A percentile compares a stretch with the other conserved stretches of the same genome.
These are phyloP conservation scores for Camarhynchus parvulus DNA, from an alignment of 2,113 vertebrate species.

Conservation along the genomic window DNA sequence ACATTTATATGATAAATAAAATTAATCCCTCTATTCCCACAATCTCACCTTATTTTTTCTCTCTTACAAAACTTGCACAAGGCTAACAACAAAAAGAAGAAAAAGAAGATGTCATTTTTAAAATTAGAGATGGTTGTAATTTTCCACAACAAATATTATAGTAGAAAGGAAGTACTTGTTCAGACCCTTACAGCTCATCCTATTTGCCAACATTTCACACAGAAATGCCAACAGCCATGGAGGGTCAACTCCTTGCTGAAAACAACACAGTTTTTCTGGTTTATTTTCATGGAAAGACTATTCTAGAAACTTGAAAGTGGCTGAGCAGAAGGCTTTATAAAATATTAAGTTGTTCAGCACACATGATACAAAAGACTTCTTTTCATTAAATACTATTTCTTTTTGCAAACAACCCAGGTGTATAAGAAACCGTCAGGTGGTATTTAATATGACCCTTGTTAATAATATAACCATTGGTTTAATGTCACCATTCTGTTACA, in stretches of 20 bases:
- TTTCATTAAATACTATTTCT: neutral
- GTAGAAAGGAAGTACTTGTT: neutral
- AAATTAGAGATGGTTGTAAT: neutral
- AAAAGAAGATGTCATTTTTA: neutral
- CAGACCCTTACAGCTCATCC: neutral
- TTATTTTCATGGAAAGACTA: neutral
- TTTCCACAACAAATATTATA: neutral
- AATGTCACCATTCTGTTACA: neutral
- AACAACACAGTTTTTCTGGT: neutral
- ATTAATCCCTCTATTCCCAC: neutral
- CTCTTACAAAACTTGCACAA: neutral
- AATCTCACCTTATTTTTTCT: neutral
- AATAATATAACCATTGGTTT: neutral
- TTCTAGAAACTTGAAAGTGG: neutral
- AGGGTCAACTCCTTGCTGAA: neutral
- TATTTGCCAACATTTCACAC: neutral
- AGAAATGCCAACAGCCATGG: neutral
- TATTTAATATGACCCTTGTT: neutral
- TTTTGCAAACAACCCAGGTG: neutral
- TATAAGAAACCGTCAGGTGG: neutral
- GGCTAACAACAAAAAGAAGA: neutral
- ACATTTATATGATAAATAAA: neutral
- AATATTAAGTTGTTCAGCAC: neutral
- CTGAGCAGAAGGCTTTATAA: neutral
- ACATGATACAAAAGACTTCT: neutral